Conservation (phyloP, 2,797 vertebrate genomes). For the Characodon lateralis region DNA sequence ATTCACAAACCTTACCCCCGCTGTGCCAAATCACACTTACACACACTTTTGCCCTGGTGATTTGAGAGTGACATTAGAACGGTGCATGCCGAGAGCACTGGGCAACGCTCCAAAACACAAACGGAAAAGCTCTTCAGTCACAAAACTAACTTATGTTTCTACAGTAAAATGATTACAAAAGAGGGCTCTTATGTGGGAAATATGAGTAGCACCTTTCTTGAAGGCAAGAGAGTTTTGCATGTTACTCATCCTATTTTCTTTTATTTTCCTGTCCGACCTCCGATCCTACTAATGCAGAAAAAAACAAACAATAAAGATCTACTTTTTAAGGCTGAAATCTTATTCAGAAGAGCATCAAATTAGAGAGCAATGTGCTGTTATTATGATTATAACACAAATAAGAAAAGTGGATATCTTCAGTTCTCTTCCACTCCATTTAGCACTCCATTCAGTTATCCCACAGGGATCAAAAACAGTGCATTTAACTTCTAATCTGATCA, state of each 20-base stretch:
- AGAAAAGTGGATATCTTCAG: constrained; percentile 18
- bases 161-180: constrained; percentile 32
- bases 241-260: constrained; percentile 2
- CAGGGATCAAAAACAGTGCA: constrained; percentile 21
- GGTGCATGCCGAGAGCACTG: constrained; percentile 40
- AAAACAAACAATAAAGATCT: neutral
- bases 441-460: constrained; percentile 25
- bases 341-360: constrained; percentile 23
- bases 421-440: constrained; percentile 31
- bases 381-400: constrained; percentile 25
- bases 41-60: constrained; percentile 43
- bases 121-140: constrained; percentile 53
- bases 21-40: constrained; percentile 36
- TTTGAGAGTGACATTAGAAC: constrained; percentile 51
- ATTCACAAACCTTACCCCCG: neutral
- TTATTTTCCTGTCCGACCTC: constrained; percentile 8
- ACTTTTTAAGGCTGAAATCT: constrained; percentile 11
- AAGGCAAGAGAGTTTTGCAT: constrained; percentile 14
- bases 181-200: constrained; percentile 30
- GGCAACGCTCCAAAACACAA: constrained; percentile 62
- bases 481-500: constrained; percentile 33
- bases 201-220: constrained; percentile 26
- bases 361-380: constrained; percentile 21
- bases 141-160: constrained; percentile 55
- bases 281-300: neutral